Evolutionary conservation across 2,113 vertebrate genomes (phyloP).

Genomic region (Crypturellus undulatus): DNA sequence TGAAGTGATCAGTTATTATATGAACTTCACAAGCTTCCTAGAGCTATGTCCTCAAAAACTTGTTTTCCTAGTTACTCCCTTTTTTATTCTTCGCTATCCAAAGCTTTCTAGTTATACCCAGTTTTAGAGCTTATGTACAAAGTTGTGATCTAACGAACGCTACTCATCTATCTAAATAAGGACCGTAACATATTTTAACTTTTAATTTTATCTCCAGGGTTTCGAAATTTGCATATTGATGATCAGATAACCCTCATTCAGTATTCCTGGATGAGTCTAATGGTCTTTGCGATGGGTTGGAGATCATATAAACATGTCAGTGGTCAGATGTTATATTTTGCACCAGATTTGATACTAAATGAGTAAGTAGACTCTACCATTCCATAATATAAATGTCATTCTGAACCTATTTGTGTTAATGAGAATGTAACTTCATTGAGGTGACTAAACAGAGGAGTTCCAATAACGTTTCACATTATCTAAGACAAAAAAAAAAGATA

Average conservation of each 20-base stretch:
- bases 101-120: not conserved
- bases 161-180: not conserved
- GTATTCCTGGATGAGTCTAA: constrained; percentile 98
- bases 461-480: not conserved
- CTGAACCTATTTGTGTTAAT: not conserved
- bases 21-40: not conserved
- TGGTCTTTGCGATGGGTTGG: constrained; percentile 97
- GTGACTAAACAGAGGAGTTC: not conserved
- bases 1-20: not conserved
- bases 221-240: constrained; percentile 93
- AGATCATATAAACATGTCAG: constrained; percentile 95
- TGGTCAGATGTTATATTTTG: constrained; percentile 94
- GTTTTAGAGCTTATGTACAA: not conserved
- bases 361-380: constrained; percentile 87
- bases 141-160: not conserved
- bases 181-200: not conserved
- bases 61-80: not conserved
- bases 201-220: constrained; percentile 81
- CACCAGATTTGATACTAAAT: constrained; percentile 93
- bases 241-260: constrained; percentile 99
- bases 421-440: not conserved
- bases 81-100: not conserved
- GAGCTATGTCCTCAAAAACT: not conserved
- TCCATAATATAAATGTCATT: not conserved
- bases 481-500: not conserved